Base-by-base conservation (phyloP, 2,113 vertebrate species). In the Salvelinus alpinus region DNA sequence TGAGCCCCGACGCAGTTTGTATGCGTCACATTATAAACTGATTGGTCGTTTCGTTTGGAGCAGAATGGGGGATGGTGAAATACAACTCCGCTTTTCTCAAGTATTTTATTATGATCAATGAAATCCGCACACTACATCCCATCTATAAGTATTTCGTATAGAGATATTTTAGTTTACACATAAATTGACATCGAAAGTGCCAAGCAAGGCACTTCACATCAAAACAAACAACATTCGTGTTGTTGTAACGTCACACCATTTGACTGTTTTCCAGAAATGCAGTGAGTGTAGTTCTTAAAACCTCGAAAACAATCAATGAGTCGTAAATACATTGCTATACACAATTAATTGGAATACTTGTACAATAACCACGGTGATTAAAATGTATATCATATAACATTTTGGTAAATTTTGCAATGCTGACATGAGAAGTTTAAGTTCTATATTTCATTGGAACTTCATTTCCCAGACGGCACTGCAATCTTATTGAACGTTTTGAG, bases 391-490 rank as follows among this genome's bases (percentile, higher is more conserved):
- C 51, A 54, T 54, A 3, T 18, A 54, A 18, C 16, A 0, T 13
- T 16, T 54, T 54, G 4, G 48, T 3, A 9, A 54, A 5, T 54
- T 54, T 54, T 54, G 16, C 20, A 22, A 22, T 54, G 59, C 16
- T 22, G n/a, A n/a, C 9, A 62, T 62, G 18, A 62, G 59, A 62
- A 24, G 18, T 1, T 22, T 22, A 62, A 7, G 59, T 62, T 9
- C n/a, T 1, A n/a, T 20, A 6, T 62, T 24, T 16, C 6, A 22
- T 9, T 62, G 9, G 54, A 59, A 80, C 78, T 72, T 25, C 70
- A 69, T 16, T 22, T 91, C 90, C 92, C 92, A 88, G 51, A 60
- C 14, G 11, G 9, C 78, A 65, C 25, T 24, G 4, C 54, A 75
- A 47, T 73, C 65, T 31, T 72, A 60, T 72, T 78, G 80, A 57